Evolutionary conservation across 2,888 invertebrate genomes (phyloP).

Genomic region (Torymus auratus): DNA sequence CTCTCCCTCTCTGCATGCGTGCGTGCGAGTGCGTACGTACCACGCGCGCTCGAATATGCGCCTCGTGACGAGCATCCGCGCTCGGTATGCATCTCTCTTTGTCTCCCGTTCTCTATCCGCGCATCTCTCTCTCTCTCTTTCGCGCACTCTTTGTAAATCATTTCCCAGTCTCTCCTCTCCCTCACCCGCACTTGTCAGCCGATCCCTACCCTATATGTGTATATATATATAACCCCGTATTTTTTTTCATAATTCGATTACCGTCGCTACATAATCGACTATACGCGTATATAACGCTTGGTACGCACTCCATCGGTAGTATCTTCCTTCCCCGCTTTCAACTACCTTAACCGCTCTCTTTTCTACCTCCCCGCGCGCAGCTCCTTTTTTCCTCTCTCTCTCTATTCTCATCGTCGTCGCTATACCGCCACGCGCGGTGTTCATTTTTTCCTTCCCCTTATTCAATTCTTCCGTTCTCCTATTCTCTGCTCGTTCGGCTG

Average conservation of each 20-base stretch:
- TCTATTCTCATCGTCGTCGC: not conserved
- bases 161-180: conserved; percentile 29
- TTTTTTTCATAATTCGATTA: conserved; percentile 51
- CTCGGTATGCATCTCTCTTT: too few relatives aligned
- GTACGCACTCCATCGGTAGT: not conserved
- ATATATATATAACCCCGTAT: too few relatives aligned
- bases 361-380: conserved; percentile 20
- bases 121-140: conserved; percentile 49
- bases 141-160: not conserved
- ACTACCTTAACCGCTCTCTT: conserved; percentile 44
- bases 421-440: too few relatives aligned
- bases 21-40: conserved; percentile 55
- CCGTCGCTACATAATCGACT: conserved; percentile 40
- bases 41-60: conserved; percentile 58
- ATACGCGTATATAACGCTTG: conserved; percentile 7
- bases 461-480: conserved; percentile 31
- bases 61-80: conserved; percentile 66
- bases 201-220: not conserved
- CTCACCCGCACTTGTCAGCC: conserved; percentile 26
- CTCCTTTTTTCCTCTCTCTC: conserved; percentile 32
- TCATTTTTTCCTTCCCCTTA: conserved; percentile 39
- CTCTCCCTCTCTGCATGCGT: too few relatives aligned
- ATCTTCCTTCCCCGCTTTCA: not conserved
- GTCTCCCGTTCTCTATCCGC: too few relatives aligned
- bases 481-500: conserved; percentile 44